Percentiles rank a stretch among this genome's conserved stretches.
phyloP scores from a whole-genome alignment of 2,113 vertebrate species.

The Arvicanthis niloticus region DNA sequence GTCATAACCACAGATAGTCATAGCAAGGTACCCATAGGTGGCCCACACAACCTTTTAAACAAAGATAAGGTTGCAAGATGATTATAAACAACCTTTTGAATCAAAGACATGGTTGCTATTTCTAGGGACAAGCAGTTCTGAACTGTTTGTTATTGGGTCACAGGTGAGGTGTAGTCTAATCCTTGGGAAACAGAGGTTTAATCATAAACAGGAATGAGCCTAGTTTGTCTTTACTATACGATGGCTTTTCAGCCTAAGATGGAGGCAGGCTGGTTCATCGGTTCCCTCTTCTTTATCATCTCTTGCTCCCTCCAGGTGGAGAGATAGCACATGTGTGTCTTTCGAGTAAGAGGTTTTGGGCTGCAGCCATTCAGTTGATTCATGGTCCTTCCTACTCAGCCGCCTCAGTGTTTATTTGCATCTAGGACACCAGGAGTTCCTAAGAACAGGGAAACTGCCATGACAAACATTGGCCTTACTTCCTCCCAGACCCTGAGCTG shows the following conservation, averaged over 20 bases:
- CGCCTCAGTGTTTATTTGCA: conserved; percentile 3
- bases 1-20: not conserved
- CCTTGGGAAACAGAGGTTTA: not conserved
- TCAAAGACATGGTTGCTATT: not conserved
- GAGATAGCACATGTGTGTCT: not conserved
- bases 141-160: not conserved
- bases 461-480: not conserved
- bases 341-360: conserved; percentile 12
- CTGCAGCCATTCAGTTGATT: conserved; percentile 3
- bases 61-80: not conserved
- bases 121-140: not conserved
- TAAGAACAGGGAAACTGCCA: not conserved
- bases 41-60: not conserved
- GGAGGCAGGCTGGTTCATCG: not conserved
- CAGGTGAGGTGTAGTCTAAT: not conserved
- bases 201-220: not conserved
- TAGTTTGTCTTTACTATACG: not conserved
- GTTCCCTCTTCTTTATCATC: not conserved
- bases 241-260: not conserved
- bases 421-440: not conserved
- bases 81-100: not conserved
- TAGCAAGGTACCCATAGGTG: not conserved
- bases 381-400: not conserved
- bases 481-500: not conserved
- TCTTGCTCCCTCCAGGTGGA: not conserved